Conservation (phyloP, 1,140 invertebrate species). For the Polypedilum vanderplanki region DNA sequence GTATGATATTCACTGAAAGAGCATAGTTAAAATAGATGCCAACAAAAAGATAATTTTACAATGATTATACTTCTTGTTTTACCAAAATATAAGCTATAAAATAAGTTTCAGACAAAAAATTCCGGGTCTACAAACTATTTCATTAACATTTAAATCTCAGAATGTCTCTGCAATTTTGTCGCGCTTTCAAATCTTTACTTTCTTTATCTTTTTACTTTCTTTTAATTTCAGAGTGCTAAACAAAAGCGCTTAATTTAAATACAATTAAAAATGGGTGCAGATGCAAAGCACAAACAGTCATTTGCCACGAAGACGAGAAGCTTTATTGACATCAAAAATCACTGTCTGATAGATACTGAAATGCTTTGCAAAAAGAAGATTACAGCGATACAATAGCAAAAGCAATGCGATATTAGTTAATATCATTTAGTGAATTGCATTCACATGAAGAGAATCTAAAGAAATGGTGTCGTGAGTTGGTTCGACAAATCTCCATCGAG, state of each 20-base stretch:
- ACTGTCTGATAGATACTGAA: neutral
- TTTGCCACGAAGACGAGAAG: neutral
- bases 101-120: too few relatives aligned
- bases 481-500: neutral
- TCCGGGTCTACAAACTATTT: too few relatives aligned
- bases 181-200: too few relatives aligned
- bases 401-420: neutral
- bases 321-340: neutral
- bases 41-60: too few relatives aligned
- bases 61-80: too few relatives aligned
- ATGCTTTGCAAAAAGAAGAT: neutral
- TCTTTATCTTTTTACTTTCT: too few relatives aligned
- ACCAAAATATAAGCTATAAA: too few relatives aligned
- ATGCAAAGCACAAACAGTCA: neutral
- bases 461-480: neutral
- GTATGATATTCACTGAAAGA: too few relatives aligned
- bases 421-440: neutral
- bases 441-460: neutral
- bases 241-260: neutral
- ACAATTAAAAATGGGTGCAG: slow-evolving; percentile 10
- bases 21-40: too few relatives aligned
- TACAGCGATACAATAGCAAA: neutral
- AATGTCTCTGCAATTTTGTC: too few relatives aligned
- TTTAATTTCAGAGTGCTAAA: too few relatives aligned
- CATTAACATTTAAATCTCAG: too few relatives aligned